Percentiles rank a stretch among this genome's conserved stretches.
Conservation (phyloP, 2,113 vertebrate genomes). For the Turdus rufiventris region DNA sequence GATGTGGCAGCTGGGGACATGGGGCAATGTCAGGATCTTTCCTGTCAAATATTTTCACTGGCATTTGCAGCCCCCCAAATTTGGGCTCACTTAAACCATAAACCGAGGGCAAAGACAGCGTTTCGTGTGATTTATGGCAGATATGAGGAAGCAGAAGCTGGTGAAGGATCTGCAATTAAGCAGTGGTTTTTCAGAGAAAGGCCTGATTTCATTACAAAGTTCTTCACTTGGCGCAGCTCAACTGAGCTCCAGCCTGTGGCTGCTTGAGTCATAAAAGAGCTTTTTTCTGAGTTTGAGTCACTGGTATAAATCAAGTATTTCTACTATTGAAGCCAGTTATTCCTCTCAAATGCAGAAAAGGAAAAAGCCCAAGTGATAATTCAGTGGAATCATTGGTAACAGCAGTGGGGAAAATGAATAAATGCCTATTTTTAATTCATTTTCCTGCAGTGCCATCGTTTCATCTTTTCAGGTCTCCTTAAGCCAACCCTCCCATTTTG, state of each 20-base stretch:
- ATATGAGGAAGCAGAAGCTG: background rate
- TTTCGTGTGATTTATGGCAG: fast-evolving
- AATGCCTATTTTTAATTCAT: conserved; percentile 34
- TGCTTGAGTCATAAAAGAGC: background rate
- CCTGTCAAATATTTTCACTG: background rate
- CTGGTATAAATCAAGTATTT: conserved; percentile 5
- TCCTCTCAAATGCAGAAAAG: background rate
- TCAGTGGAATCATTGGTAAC: background rate
- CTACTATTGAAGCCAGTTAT: background rate
- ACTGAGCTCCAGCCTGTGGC: background rate
- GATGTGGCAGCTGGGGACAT: background rate
- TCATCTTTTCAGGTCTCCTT: conserved; percentile 5
- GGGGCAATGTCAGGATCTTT: background rate
- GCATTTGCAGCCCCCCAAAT: background rate
- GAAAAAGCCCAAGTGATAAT: conserved; percentile 6
- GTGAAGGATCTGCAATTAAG: background rate
- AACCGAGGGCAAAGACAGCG: background rate
- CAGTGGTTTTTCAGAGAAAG: background rate
- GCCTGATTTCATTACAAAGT: background rate
- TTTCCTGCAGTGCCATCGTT: conserved; percentile 13
- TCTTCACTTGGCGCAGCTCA: background rate
- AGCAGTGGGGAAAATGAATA: background rate
- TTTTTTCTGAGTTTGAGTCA: background rate
- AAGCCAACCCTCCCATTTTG: conserved; percentile 14
- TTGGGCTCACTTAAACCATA: background rate